A percentile compares a stretch with the other conserved stretches of the same genome.
phyloP scores from a whole-genome alignment of 2,113 vertebrate species.

The Psophia crepitans region DNA sequence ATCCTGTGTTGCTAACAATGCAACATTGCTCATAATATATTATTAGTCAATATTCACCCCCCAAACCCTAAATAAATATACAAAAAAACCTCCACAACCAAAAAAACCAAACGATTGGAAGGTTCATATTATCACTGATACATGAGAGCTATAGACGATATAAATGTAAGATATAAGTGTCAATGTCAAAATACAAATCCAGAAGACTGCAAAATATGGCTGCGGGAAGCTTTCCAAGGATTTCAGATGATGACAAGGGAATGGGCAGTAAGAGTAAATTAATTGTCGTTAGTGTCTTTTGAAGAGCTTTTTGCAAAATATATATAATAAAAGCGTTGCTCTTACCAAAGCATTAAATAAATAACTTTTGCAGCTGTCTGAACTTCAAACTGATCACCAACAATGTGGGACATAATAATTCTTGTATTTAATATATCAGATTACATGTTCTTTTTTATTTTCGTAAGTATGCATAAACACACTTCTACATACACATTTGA shows the following conservation, averaged over 20 bases:
- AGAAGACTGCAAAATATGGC: not conserved
- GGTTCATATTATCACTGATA: not conserved
- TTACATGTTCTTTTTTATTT: not conserved
- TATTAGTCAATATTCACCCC: too few relatives aligned
- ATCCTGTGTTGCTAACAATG: not conserved
- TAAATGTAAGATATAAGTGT: not conserved
- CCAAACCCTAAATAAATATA: not conserved
- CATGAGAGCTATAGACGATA: not conserved
- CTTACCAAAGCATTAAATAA: not conserved
- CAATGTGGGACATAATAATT: not conserved
- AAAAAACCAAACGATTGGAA: not conserved
- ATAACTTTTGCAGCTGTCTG: not conserved
- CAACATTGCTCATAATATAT: not conserved
- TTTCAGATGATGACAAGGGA: not conserved
- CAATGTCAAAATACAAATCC: not conserved
- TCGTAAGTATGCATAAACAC: not conserved
- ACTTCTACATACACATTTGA: not conserved
- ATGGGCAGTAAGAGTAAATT: not conserved
- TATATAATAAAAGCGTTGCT: not conserved
- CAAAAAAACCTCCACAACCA: not conserved
- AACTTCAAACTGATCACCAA: not conserved
- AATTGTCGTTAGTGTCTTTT: not conserved
- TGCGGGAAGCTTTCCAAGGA: not conserved
- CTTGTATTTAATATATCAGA: not conserved
- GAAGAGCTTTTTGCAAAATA: not conserved